Percentiles rank a stretch among this genome's conserved stretches.
Conservation (phyloP, 1,140 invertebrate genomes). For the Panagrolaimus sp. region DNA sequence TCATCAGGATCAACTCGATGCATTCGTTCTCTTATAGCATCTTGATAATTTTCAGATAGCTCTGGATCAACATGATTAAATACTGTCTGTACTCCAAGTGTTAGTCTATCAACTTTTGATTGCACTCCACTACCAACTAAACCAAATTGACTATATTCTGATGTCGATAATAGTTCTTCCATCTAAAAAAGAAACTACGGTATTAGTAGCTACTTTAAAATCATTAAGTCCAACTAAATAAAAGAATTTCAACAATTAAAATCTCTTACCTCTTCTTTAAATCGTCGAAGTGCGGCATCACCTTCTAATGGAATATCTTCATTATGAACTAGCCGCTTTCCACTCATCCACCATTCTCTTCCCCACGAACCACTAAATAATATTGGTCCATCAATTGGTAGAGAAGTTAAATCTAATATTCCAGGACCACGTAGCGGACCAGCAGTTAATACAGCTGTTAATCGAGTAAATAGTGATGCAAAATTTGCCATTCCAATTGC, state of each 20-base stretch:
- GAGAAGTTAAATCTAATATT: constrained; percentile 54
- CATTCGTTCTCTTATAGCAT: constrained; percentile 51
- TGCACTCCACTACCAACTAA: constrained; percentile 56
- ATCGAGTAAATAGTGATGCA: constrained; percentile 47
- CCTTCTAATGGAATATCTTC: constrained; percentile 54
- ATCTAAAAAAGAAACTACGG: constrained; percentile 41
- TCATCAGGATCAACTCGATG: constrained; percentile 51
- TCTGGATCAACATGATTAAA: constrained; percentile 51
- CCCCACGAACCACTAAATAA: constrained; percentile 58
- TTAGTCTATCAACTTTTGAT: constrained; percentile 54
- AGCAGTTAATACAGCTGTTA: constrained; percentile 52
- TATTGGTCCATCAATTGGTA: constrained; percentile 56
- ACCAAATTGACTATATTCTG: constrained; percentile 51
- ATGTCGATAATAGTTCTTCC: constrained; percentile 23
- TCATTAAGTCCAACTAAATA: too few species aligned
- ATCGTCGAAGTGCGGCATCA: constrained; percentile 40
- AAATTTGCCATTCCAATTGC: constrained; percentile 50
- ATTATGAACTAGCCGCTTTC: constrained; percentile 54
- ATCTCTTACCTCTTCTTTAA: constrained; percentile 26
- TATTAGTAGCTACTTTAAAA: too few species aligned
- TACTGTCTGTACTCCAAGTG: constrained; percentile 55
- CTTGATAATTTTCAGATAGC: constrained; percentile 49
- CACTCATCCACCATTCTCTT: constrained; percentile 55
- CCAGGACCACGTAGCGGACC: constrained; percentile 50
- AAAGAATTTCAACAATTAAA: not conserved